Base-by-base conservation (phyloP, 1,140 invertebrate genomes). In the Palaemon carinicauda region DNA sequence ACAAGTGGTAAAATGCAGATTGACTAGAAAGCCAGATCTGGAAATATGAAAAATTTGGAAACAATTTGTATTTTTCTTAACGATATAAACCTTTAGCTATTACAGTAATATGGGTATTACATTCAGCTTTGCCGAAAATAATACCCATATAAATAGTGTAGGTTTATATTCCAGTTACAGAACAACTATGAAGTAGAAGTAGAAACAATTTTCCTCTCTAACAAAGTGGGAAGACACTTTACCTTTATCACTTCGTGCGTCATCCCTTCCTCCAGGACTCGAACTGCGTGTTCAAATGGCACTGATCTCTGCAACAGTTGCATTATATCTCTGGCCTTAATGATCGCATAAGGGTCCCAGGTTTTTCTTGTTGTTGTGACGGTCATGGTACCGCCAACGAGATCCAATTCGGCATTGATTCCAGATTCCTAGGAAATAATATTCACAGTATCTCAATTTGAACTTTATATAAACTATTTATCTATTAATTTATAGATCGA, bases 211-310 rank as follows among this genome's bases (percentile, higher is more conserved):
- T n/a, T n/a, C n/a, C 60, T n/a, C 3, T 24, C 27, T 9, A 10
- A 27, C 21, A 21, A 21, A 82, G 27, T 33, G 21, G 69, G 33
- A 29, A 24, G 71, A 10, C 31, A 96, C 50, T 96, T 96, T 90
- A 99, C 99, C 93, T 99, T 99, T 53, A 99, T 99, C 24, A 99
- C 98, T 91, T 99, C 99, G 91, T 96, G 96, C 29, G 96, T 95
- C 19, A 96, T 94, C 77, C 98, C 97, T 93, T 99, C 98, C 89
- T 91, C 87, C 24, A 97, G 91, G 1, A 97, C 95, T 90, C 94
- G 92, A 12, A 95, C 93, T 1, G 97, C 97, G 92, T 99, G 98
- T 92, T 99, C 98, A 90, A 96, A 98, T 0, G 98, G 98, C 19
- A 99, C 98, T 92, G 97, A 98, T 90, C 99, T 92, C 1, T 98